phyloP scores from a whole-genome alignment of 2,797 vertebrate species.

The Xerus rutilus region DNA sequence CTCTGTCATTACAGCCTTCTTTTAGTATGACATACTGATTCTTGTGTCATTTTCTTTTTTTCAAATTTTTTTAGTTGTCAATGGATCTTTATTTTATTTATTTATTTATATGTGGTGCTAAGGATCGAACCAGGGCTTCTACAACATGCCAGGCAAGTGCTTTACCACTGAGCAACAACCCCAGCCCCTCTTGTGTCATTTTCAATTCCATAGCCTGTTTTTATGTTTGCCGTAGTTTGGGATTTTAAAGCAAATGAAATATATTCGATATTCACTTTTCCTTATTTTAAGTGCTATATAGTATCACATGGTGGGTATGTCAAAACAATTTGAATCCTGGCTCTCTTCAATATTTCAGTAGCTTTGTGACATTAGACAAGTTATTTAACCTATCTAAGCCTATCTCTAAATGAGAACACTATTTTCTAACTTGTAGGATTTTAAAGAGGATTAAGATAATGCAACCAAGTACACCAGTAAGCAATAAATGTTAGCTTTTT shows the following conservation, averaged over 20 bases:
- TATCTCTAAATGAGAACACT: conserved; percentile 19
- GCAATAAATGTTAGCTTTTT: conserved; percentile 10
- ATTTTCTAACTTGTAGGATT: not conserved
- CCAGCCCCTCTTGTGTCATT: not conserved
- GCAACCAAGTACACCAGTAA: not conserved
- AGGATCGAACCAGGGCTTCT: too few relatives aligned
- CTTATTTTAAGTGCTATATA: conserved; percentile 35
- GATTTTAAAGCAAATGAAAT: not conserved
- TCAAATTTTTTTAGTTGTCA: too few relatives aligned
- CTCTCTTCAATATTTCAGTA: not conserved
- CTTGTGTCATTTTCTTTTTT: conserved; percentile 1
- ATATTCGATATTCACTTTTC: conserved; percentile 13
- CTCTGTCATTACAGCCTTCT: not conserved
- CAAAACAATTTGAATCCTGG: conserved; percentile 45
- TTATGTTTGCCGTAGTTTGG: conserved; percentile 26
- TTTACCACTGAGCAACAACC: too few relatives aligned
- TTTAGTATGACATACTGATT: not conserved
- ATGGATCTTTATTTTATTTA: too few relatives aligned
- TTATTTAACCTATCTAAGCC: not conserved
- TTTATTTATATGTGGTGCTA: too few relatives aligned
- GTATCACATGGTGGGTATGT: not conserved
- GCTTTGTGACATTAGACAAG: not conserved
- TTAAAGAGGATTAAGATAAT: conserved; percentile 54
- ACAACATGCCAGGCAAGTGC: too few relatives aligned
- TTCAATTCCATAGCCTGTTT: not conserved